phyloP scores from a whole-genome alignment of 2,113 vertebrate genomes.

The Micromys minutus region DNA sequence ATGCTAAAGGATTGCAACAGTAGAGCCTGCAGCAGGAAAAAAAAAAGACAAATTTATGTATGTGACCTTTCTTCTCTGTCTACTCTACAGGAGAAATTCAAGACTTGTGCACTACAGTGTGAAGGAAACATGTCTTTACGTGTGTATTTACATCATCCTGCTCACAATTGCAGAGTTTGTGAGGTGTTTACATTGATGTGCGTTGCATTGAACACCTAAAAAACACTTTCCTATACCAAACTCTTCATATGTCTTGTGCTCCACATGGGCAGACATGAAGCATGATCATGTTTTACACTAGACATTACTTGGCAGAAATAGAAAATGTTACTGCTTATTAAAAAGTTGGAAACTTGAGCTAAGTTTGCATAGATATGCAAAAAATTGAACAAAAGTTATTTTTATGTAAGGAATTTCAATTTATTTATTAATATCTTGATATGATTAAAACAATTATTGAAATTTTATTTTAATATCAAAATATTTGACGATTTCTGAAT shows the following conservation, averaged over 20 bases:
- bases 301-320: neutral
- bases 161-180: neutral
- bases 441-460: neutral
- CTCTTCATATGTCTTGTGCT: neutral
- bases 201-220: neutral
- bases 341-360: neutral
- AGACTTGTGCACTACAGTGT: neutral
- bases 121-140: neutral
- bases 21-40: neutral
- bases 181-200: neutral
- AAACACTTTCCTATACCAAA: neutral
- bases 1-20: neutral
- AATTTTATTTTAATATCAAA: neutral
- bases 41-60: neutral
- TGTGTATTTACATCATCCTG: neutral
- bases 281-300: neutral
- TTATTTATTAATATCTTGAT: neutral
- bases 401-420: slow-evolving; percentile 8
- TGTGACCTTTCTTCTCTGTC: neutral
- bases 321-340: neutral
- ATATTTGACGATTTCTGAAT: neutral
- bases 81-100: neutral
- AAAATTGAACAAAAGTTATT: neutral
- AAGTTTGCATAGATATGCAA: neutral
- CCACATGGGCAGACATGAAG: neutral